Conservation (phyloP, 2,888 invertebrate species). For the Timandra comae region DNA sequence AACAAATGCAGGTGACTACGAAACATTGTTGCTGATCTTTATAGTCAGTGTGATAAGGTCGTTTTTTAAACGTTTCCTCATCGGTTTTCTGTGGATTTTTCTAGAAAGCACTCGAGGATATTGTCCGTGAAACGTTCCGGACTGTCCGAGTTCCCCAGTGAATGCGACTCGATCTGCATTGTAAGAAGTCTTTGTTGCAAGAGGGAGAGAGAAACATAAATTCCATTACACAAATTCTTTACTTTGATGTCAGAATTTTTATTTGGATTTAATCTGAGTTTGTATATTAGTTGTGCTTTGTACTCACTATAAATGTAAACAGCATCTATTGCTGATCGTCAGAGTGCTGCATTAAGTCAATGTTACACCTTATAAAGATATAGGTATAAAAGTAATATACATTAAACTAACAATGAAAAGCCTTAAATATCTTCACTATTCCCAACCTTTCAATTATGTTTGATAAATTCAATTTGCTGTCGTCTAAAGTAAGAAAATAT, state of each 20-base stretch:
- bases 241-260: slow-evolving; percentile 2
- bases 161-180: slow-evolving; percentile 12
- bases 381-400: neutral
- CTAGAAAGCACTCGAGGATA: slow-evolving; percentile 1
- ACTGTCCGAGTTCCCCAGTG: slow-evolving; percentile 4
- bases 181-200: slow-evolving; percentile 9
- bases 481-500: too few relatives aligned
- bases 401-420: neutral
- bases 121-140: slow-evolving; percentile 7
- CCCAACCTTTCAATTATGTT: too few relatives aligned
- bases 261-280: neutral
- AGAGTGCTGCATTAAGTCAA: too few relatives aligned
- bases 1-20: too few relatives aligned
- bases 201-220: slow-evolving; percentile 8
- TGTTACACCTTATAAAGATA: too few relatives aligned
- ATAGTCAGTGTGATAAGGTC: too few relatives aligned
- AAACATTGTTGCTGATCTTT: too few relatives aligned
- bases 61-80: too few relatives aligned
- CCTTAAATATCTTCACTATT: too few relatives aligned
- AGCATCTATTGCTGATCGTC: too few relatives aligned
- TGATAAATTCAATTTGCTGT: too few relatives aligned
- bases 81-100: neutral
- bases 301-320: neutral
- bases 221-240: slow-evolving; percentile 3
- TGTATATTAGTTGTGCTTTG: neutral